Percentiles rank a stretch among this genome's conserved stretches.
phyloP scores from a whole-genome alignment of 2,797 vertebrate genomes.

The Masticophis lateralis region DNA sequence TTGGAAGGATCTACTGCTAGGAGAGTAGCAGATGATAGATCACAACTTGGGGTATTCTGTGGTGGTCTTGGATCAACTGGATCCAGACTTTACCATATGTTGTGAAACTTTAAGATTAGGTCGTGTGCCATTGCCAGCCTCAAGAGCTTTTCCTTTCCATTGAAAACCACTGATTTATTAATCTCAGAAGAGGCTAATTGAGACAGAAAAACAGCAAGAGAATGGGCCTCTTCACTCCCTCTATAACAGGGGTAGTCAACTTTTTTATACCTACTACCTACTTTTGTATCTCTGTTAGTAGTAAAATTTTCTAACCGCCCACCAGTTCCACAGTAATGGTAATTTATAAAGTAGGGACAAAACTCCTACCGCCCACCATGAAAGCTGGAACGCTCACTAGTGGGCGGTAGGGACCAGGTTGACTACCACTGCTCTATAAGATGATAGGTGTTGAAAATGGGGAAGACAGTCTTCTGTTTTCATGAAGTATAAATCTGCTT shows the following conservation, averaged over 20 bases:
- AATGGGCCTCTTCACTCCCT: not conserved
- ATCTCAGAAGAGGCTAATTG: not conserved
- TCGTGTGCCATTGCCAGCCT: not conserved
- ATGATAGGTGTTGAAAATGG: not conserved
- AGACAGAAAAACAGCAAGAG: not conserved
- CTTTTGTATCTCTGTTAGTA: no score
- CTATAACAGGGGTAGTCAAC: not conserved
- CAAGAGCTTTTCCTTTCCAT: not conserved
- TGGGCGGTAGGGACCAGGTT: no score
- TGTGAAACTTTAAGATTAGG: not conserved
- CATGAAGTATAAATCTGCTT: not conserved
- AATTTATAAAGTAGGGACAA: no score
- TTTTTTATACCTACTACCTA: no score
- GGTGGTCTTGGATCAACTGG: not conserved
- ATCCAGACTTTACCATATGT: not conserved
- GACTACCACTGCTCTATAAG: not conserved
- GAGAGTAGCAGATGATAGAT: not conserved
- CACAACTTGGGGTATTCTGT: not conserved
- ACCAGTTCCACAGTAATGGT: no score
- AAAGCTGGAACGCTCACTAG: no score
- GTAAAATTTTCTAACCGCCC: no score
- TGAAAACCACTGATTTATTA: not conserved
- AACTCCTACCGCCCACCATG: no score
- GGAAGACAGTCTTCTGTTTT: not conserved
- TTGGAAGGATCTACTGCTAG: not conserved